Conservation (phyloP, 2,113 vertebrate species). For the Triplophysa dalaica region DNA sequence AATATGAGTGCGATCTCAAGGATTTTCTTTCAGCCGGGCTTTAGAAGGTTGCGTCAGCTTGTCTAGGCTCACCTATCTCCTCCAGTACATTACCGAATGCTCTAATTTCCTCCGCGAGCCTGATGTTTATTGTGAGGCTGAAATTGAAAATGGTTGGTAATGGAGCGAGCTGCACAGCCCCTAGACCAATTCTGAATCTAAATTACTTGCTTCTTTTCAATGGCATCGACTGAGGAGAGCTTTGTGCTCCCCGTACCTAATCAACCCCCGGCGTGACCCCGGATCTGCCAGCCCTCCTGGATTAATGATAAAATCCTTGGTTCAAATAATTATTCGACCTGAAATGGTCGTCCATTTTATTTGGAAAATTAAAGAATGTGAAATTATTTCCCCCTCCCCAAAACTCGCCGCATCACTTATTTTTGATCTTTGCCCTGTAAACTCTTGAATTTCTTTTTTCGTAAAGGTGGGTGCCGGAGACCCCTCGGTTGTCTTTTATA, state of each 20-base stretch:
- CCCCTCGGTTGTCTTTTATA: conserved; percentile 60
- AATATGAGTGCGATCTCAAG: conserved; percentile 87
- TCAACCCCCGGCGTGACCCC: conserved; percentile 99
- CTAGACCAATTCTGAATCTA: conserved; percentile 99
- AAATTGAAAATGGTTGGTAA: conserved; percentile 99
- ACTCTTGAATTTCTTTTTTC: conserved; percentile 76
- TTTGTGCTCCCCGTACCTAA: conserved; percentile 99
- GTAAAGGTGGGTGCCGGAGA: conserved; percentile 62
- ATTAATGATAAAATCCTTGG: conserved; percentile 99
- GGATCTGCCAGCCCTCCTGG: conserved; percentile 94
- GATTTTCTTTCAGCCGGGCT: conserved; percentile 83
- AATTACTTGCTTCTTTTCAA: conserved; percentile 99
- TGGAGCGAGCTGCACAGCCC: conserved; percentile 96
- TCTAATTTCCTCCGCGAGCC: conserved; percentile 98
- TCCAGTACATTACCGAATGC: conserved; percentile 99
- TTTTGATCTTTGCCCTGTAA: conserved; percentile 88
- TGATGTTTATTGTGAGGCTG: conserved; percentile 99
- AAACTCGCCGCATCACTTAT: conserved; percentile 86
- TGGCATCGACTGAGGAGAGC: conserved; percentile 97
- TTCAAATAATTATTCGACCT: conserved; percentile 99
- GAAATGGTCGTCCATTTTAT: conserved; percentile 97
- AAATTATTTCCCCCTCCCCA: conserved; percentile 80
- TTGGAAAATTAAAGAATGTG: conserved; percentile 98
- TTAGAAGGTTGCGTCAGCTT: conserved; percentile 91
- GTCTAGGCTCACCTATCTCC: conserved; percentile 96